These are phyloP conservation scores for Pteropus alecto DNA, from an alignment of 2,113 vertebrate species.

Conservation along the genomic window DNA sequence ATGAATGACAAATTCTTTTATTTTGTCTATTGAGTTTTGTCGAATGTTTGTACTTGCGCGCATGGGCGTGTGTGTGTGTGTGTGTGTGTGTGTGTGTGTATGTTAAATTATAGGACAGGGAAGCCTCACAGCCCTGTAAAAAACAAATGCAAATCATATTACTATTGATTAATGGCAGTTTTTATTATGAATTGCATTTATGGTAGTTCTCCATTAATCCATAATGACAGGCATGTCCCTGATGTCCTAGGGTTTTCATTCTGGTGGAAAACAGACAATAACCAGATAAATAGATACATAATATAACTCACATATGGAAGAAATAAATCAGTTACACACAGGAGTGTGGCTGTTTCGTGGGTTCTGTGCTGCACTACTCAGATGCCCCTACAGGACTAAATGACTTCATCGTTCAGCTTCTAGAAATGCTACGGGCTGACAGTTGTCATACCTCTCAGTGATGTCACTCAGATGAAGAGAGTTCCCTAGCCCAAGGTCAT, in stretches of 20 bases:
- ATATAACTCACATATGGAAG: background rate
- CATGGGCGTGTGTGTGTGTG: background rate
- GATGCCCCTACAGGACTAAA: background rate
- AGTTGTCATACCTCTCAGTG: background rate
- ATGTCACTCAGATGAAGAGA: background rate
- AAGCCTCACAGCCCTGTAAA: background rate
- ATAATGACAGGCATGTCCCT: background rate
- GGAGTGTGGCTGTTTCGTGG: rapidly evolving
- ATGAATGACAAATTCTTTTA: background rate
- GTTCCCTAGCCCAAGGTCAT: rapidly evolving
- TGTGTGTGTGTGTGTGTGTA: no score
- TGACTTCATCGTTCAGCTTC: background rate
- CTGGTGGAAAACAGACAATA: background rate
- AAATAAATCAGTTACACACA: background rate
- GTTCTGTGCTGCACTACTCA: no score
- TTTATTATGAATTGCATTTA: background rate
- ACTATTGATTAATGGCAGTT: background rate
- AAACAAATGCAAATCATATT: background rate
- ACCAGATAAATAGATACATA: background rate
- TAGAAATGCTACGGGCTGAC: background rate
- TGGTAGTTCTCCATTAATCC: background rate
- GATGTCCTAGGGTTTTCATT: background rate
- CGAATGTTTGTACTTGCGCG: background rate
- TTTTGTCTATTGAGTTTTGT: background rate
- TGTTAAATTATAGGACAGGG: background rate